A percentile compares a stretch with the other conserved stretches of the same genome.
Conservation (phyloP, 2,888 invertebrate species). For the Tenthredo livida region DNA sequence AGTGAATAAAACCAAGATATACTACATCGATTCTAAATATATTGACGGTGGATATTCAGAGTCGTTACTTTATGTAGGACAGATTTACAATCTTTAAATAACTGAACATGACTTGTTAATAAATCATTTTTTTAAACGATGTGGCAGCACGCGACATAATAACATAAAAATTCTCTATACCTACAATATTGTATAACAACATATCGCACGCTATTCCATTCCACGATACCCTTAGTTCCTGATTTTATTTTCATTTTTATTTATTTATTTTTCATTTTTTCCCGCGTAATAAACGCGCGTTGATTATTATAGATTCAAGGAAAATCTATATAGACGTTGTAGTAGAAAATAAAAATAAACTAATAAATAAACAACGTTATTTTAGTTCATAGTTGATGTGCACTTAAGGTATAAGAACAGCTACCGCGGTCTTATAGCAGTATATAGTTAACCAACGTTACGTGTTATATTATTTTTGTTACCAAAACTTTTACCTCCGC, state of each 20-base stretch:
- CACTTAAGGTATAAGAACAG: not conserved
- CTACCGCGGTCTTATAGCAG: not conserved
- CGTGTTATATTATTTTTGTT: not conserved
- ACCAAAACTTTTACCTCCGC: not conserved
- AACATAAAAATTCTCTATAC: not conserved
- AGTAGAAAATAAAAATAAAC: not conserved
- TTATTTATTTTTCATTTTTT: not conserved
- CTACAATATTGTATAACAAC: not conserved
- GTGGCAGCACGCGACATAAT: conserved; percentile 5
- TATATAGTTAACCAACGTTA: not conserved
- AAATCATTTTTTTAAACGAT: conserved; percentile 19
- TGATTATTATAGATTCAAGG: not conserved
- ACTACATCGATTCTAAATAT: conserved; percentile 24
- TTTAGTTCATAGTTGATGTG: not conserved
- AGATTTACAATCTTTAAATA: conserved; percentile 28
- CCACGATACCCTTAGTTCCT: not conserved
- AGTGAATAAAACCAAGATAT: not conserved
- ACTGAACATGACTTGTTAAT: not conserved
- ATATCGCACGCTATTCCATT: not conserved
- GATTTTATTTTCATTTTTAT: not conserved
- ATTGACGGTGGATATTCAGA: not conserved
- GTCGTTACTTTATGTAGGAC: not conserved
- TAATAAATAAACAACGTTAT: not conserved
- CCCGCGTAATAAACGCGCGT: not conserved
- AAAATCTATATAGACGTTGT: not conserved